Percentiles rank a stretch among this genome's conserved stretches.
Evolutionary conservation across 2,888 invertebrate species (phyloP).

Genomic region (Polyploca ridens): DNA sequence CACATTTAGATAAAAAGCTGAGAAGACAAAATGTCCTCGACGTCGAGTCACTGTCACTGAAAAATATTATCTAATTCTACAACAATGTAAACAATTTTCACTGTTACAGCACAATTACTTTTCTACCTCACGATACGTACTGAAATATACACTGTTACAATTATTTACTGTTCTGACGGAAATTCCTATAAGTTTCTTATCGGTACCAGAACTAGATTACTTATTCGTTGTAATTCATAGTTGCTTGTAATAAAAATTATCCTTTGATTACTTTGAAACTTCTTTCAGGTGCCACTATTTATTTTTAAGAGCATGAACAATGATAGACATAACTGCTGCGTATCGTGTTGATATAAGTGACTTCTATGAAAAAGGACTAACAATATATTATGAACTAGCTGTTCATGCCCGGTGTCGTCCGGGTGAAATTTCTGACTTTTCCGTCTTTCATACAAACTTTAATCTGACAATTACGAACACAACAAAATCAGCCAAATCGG

Average conservation of each 20-base stretch:
- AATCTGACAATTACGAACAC: no score
- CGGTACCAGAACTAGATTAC: slow-evolving; percentile 1
- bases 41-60: background rate
- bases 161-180: background rate
- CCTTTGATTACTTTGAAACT: background rate
- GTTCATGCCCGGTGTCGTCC: no score
- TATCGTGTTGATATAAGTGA: background rate
- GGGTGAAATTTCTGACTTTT: no score
- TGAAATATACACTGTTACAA: background rate
- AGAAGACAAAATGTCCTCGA: background rate
- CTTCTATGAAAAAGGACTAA: background rate
- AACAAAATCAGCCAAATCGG: no score
- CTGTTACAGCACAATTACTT: no score
- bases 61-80: background rate
- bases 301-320: background rate
- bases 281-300: background rate
- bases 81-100: background rate
- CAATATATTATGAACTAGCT: background rate
- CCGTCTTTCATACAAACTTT: no score
- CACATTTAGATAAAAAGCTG: slow-evolving; percentile 20
- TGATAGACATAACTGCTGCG: no score
- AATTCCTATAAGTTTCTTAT: background rate
- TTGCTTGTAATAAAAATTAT: background rate
- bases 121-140: background rate
- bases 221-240: background rate